Percentiles rank a stretch among this genome's conserved stretches.
phyloP scores from a whole-genome alignment of 2,888 invertebrate genomes.

The Sisyra nigra region DNA sequence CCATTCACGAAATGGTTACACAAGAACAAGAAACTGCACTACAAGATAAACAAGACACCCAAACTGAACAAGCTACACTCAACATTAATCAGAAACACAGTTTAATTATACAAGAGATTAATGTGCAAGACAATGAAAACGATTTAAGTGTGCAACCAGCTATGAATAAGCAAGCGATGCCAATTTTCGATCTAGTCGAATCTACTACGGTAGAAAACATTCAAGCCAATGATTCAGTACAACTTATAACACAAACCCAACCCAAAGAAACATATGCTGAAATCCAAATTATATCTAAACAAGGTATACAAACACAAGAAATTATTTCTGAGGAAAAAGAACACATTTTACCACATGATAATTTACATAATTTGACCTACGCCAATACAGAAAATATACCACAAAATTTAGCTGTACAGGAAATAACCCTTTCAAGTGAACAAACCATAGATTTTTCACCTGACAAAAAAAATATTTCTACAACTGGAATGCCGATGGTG shows the following conservation, averaged over 20 bases:
- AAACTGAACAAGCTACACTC: slow-evolving; percentile 3
- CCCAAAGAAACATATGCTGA: background rate
- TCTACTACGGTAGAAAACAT: background rate
- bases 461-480: too few species aligned
- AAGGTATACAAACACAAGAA: slow-evolving; percentile 5
- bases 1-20: slow-evolving; percentile 1
- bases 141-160: slow-evolving; percentile 9
- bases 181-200: slow-evolving; percentile 7
- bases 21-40: slow-evolving; percentile 7
- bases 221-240: background rate
- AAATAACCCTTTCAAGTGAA: too few species aligned
- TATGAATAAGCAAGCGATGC: slow-evolving; percentile 7
- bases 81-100: slow-evolving; percentile 3
- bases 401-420: too few species aligned
- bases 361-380: too few species aligned
- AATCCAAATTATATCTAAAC: background rate
- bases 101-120: slow-evolving; percentile 16
- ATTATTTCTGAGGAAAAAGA: slow-evolving; percentile 3
- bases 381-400: too few species aligned
- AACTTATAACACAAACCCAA: background rate
- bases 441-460: too few species aligned
- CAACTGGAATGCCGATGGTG: too few species aligned
- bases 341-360: background rate
- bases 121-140: slow-evolving; percentile 14
- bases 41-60: slow-evolving; percentile 3